Evolutionary conservation across 2,113 vertebrate genomes (phyloP).

Genomic region (Gymnarchus niloticus): DNA sequence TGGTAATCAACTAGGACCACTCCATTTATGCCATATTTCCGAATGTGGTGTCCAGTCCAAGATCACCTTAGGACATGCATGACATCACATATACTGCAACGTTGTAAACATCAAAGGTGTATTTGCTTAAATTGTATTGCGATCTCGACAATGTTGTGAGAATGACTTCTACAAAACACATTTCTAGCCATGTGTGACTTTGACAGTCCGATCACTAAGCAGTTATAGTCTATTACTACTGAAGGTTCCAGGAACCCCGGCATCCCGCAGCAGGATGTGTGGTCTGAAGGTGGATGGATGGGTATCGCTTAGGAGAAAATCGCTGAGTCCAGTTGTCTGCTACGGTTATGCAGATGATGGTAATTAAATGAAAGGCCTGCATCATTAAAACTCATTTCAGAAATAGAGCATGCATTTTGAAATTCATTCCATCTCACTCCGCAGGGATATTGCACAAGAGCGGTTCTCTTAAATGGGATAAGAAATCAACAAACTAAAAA

Average conservation of each 20-base stretch:
- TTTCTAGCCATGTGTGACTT: background rate
- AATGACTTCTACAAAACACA: background rate
- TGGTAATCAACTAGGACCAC: background rate
- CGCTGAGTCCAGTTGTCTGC: background rate
- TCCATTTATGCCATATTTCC: background rate
- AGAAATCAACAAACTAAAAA: background rate
- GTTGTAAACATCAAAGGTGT: background rate
- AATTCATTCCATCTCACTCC: background rate
- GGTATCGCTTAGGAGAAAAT: constrained; percentile 6
- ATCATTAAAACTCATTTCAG: constrained; percentile 2
- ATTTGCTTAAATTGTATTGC: background rate
- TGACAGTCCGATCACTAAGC: background rate
- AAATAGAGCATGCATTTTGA: background rate
- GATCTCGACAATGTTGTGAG: background rate
- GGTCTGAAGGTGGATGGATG: background rate
- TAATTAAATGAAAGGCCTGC: constrained; percentile 13
- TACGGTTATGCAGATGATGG: background rate
- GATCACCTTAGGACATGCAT: too few relatives aligned
- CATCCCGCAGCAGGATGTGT: background rate
- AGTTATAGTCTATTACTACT: background rate
- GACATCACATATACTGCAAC: too few relatives aligned
- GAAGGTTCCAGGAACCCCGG: background rate
- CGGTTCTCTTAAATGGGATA: background rate
- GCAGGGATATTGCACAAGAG: background rate
- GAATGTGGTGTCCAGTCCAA: background rate